phyloP scores from a whole-genome alignment of 2,888 invertebrate species.

The Hydriomena furcata region DNA sequence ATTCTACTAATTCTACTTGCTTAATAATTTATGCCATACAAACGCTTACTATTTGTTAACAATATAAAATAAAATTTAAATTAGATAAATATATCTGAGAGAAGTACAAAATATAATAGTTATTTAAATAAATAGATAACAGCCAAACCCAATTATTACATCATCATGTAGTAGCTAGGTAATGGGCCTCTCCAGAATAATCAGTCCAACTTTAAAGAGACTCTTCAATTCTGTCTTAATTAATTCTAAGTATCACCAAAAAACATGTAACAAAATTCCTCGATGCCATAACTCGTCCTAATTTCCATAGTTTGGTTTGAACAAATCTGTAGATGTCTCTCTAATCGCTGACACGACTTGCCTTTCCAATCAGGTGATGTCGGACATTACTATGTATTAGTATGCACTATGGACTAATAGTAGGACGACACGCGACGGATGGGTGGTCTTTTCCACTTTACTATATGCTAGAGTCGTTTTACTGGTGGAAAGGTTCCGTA shows the following conservation, averaged over 20 bases:
- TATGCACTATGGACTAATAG: constrained; percentile 19
- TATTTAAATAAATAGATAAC: no score
- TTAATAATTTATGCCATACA: no score
- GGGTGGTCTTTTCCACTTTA: constrained; percentile 28
- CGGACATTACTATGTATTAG: constrained; percentile 29
- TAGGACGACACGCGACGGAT: constrained; percentile 29
- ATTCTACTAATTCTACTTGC: no score
- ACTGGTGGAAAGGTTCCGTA: constrained; percentile 5
- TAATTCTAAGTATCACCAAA: background rate
- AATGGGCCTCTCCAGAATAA: no score
- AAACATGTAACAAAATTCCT: constrained; percentile 3
- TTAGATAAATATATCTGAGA: no score
- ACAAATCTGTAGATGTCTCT: constrained; percentile 18
- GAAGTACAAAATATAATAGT: no score
- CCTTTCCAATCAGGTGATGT: constrained; percentile 16
- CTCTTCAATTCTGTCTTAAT: constrained; percentile 3
- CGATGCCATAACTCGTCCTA: constrained; percentile 9
- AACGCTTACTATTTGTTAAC: no score
- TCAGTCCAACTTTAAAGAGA: no score
- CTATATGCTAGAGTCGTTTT: background rate
- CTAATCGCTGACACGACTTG: constrained; percentile 16
- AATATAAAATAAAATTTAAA: no score
- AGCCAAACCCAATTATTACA: no score
- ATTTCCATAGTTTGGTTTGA: constrained; percentile 12
- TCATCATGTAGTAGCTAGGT: no score